Conservation (phyloP, 2,888 invertebrate genomes). For the Sinotaia quadrata region DNA sequence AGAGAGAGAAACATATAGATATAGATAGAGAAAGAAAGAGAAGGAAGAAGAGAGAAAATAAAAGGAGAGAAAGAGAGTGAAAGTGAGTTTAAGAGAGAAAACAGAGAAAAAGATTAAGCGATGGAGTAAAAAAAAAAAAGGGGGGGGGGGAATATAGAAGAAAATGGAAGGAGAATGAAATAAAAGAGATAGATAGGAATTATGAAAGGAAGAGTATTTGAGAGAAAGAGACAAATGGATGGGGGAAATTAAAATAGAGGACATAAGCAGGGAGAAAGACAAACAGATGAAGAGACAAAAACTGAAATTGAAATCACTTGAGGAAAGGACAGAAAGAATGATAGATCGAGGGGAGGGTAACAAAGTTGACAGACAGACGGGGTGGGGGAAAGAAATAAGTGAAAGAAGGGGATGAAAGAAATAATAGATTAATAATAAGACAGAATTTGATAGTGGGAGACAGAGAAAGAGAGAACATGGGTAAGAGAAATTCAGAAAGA, state of each 20-base stretch:
- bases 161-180: too few relatives aligned
- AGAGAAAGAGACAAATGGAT: not conserved
- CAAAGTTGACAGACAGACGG: not conserved
- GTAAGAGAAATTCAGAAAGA: not conserved
- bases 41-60: constrained; percentile 3
- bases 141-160: not conserved
- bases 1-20: not conserved
- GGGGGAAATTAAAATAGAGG: not conserved
- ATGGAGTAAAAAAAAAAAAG: too few relatives aligned
- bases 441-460: too few relatives aligned
- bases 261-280: not conserved
- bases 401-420: too few relatives aligned
- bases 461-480: not conserved
- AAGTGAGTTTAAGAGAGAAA: too few relatives aligned
- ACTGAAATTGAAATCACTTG: not conserved
- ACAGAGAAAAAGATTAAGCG: too few relatives aligned
- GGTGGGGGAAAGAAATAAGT: not conserved
- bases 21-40: not conserved
- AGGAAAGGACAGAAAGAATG: not conserved
- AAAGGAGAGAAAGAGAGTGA: too few relatives aligned
- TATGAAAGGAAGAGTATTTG: too few relatives aligned
- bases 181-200: too few relatives aligned
- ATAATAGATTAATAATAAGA: too few relatives aligned
- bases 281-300: not conserved
- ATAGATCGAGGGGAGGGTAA: not conserved